Base-by-base conservation (phyloP, 2,113 vertebrate genomes). In the Anarrhichthys ocellatus region DNA sequence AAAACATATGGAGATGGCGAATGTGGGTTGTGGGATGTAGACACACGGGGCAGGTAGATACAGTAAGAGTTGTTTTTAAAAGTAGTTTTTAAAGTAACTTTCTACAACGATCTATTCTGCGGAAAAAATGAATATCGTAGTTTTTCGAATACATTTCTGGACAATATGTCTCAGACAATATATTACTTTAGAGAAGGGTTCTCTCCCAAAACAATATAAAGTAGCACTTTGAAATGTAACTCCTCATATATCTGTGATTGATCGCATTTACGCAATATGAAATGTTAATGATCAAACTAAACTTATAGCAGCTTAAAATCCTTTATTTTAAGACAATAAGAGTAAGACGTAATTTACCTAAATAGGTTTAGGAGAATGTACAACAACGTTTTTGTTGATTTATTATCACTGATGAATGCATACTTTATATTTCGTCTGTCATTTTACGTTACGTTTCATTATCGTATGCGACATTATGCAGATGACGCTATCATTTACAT, bases 251-350 rank as follows among this genome's bases (percentile, higher is more conserved):
- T 52, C 50, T 46, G 44, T 46, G 44, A 15, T 38, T 17, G 50
- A 54, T 54, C 9, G 50, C 50, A 54, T 24, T 56, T 10, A 24
- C n/a, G 22, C 52, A 9, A 24, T 56, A 24, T 56, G 2, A 54
- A 32, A 0, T 24, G 0, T 62, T 32, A 73, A 42, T 8, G 5
- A 83, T 80, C 4, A 0, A 83, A 22, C 24, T 77, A 44, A 61
- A 79, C 17, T 20, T 48, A 38, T 5, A 59, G 38, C 24, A 61
- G 63, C 34, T 52, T 73, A 15, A 48, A 64, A 22, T 74, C 4
- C 17, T 89, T 90, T 81, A 88, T 88, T 89, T 70, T 89, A 91
- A 89, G 82, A 91, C 87, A 11, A 40, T 22, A 46, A 54, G 0
- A 78, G n/a, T 75, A 79, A 89, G 83, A 80, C 48, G 13, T 56